These are phyloP conservation scores for Cryptomyrus ogoouensis DNA, from an alignment of 2,113 vertebrate species.

Conservation along the genomic window DNA sequence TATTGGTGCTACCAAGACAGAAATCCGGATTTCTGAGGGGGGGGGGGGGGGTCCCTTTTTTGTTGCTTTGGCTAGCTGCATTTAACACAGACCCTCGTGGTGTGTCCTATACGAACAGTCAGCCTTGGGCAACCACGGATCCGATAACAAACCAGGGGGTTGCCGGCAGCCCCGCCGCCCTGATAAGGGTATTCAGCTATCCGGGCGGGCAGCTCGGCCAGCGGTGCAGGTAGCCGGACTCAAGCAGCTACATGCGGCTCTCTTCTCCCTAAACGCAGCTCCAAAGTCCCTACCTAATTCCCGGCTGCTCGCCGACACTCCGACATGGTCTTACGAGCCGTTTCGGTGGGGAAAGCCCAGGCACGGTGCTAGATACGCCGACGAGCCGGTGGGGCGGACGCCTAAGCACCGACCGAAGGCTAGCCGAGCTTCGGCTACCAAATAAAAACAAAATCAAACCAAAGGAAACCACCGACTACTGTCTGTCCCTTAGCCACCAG, in stretches of 20 bases:
- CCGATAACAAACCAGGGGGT: not conserved
- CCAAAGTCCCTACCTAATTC: not conserved
- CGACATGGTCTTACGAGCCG: not conserved
- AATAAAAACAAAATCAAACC: not conserved
- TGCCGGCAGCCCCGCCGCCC: not conserved
- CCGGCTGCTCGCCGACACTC: not conserved
- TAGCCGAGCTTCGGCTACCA: not conserved
- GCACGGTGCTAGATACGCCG: not conserved
- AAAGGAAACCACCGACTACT: not conserved
- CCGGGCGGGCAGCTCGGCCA: not conserved
- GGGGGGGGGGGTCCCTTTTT: not conserved
- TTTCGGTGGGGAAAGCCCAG: not conserved
- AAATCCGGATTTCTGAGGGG: not conserved
- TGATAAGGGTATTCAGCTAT: not conserved
- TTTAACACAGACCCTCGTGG: not conserved
- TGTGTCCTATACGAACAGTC: not conserved
- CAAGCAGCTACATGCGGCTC: not conserved
- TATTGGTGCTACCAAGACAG: not conserved
- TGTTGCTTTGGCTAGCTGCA: not conserved
- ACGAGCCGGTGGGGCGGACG: not conserved
- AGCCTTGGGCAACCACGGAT: not conserved
- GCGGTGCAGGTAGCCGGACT: not conserved
- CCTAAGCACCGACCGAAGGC: not conserved
- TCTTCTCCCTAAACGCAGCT: not conserved
- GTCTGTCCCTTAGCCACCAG: not conserved